Base-by-base conservation (phyloP, 2,888 invertebrate genomes). In the Petrophora chlorosata region DNA sequence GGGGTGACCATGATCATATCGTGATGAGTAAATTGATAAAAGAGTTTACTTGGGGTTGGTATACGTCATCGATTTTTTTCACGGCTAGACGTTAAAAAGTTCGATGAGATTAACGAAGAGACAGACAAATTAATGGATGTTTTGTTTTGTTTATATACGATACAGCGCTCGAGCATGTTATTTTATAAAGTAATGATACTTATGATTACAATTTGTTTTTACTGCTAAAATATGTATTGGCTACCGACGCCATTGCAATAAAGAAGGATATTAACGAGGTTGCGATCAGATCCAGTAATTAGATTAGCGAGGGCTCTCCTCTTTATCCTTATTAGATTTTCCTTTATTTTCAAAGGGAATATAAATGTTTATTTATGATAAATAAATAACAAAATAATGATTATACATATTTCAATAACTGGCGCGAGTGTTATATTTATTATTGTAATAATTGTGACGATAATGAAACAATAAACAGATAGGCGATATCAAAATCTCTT, bases 1-100 rank as follows among this genome's bases (percentile, higher is more conserved):
- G 70, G 70, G 75, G 76, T 73, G 68, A 55, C 63, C 65, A 66
- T 58, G 53, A 32, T 26, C 13, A 13, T 10, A 7, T 32, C 14
- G 10, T 9, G 42, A 54, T 48, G 43, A 52, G 46, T 48, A 41
- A 41, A 47, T 54, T 48, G 40, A 41, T 46, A 53, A 47, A 29
- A 55, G 30, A 57, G 46, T 41, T 51, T 53, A 43, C 38, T 48
- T 54, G 53, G 57, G 60, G 57, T 41, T 38, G 41, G n/a, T 46
- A 13, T 36, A 36, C 29, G 15, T 25, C 28, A 60, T 60, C 53
- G 44, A 57, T 56, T 56, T 49, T 51, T 51, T 19, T 13, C 14
- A 34, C 16, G 19, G 15, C 12, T 8, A 15, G 40, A 12, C 9
- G 34, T 39, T 19, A 16, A 17, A 26, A 22, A 23, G 9, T 9